Evolutionary conservation across 1,140 invertebrate genomes (phyloP).

Genomic region (Zaprionus camerounensis): DNA sequence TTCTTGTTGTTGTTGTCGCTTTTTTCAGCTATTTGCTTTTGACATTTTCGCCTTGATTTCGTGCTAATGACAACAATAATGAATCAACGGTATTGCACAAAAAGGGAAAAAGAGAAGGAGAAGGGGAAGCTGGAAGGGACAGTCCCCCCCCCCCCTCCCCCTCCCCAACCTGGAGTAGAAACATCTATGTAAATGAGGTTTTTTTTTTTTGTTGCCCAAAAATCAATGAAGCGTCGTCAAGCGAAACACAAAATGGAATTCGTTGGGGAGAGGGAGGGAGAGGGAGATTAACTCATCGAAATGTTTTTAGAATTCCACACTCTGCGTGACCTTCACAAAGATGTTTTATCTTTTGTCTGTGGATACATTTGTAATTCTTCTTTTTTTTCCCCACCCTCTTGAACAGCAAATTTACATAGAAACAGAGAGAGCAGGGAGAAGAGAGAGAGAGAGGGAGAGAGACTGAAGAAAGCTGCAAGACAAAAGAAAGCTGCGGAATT

Average conservation of each 20-base stretch:
- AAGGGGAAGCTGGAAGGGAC: background rate
- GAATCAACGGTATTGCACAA: slow-evolving; percentile 42
- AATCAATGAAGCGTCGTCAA: slow-evolving; percentile 67
- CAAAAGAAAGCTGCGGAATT: slow-evolving; percentile 79
- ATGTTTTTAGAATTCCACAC: slow-evolving; percentile 54
- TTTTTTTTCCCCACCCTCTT: slow-evolving; percentile 18
- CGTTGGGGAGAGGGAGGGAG: background rate
- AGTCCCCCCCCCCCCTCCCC: background rate
- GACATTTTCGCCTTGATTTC: slow-evolving; percentile 61
- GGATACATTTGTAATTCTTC: slow-evolving; percentile 13
- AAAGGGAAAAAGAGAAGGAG: background rate
- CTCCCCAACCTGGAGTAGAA: background rate
- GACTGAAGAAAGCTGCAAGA: slow-evolving; percentile 55
- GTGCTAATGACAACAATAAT: slow-evolving; percentile 58
- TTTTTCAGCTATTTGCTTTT: slow-evolving; percentile 44
- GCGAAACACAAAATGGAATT: slow-evolving; percentile 9
- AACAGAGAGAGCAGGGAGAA: background rate
- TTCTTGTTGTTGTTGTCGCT: slow-evolving; percentile 13
- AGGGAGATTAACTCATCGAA: slow-evolving; percentile 51
- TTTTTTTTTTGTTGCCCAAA: slow-evolving; percentile 27
- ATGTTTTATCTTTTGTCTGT: slow-evolving; percentile 8
- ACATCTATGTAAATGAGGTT: slow-evolving; percentile 55
- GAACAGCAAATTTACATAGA: slow-evolving; percentile 57
- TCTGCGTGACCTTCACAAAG: slow-evolving; percentile 55
- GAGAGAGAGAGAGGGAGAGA: background rate